Evolutionary conservation across 2,797 vertebrate species (phyloP), one percentile per base, ranked within the genome.

Genomic region (Aselliscus stoliczkanus): DNA sequence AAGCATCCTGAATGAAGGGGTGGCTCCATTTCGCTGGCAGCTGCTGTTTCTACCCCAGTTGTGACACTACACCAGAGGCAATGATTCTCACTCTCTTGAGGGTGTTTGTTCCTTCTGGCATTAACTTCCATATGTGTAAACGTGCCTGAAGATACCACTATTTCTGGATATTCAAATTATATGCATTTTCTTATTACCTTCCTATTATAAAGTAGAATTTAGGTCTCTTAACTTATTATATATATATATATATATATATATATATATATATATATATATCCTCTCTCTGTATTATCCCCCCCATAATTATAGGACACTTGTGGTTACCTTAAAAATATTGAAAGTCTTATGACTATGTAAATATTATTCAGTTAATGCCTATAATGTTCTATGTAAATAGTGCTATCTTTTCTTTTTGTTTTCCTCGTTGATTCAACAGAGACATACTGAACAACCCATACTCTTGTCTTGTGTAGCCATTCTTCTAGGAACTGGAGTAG

Each of bases 301-400:
- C 52, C 52, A 31, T 65, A 60, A 50, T 54, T 72, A 65, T 4
- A 47, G 52, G 44, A 76, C 8, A 34, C 34, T 86, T 62, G 54
- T 39, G 21, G 21, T 91, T 87, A 86, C 54, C 37, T 67, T 73
- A 65, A 58, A 77, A 70, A 72, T 67, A 2, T 76, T 83, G 23
- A 7, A 44, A 47, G 20, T 58, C 84, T 83, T 67, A 67, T 31
- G 17, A 29, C 9, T 34, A 23, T 21, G 29, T 23, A 79, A 70
- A 31, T 79, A 83, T 2, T 77, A 18, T 20, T 90, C 31, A 39
- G 3, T 69, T 23, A 79, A 5, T 47, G 0, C 27, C 60, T n/a
- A n/a, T 31, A 31, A 4, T 64, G 27, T 84, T 58, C 60, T 90
- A 12, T 73, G 15, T 56, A 37, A 67, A 79, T 67, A 69, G 21